Evolutionary conservation across 2,113 vertebrate genomes (phyloP).

Genomic region (Pygoscelis adeliae): DNA sequence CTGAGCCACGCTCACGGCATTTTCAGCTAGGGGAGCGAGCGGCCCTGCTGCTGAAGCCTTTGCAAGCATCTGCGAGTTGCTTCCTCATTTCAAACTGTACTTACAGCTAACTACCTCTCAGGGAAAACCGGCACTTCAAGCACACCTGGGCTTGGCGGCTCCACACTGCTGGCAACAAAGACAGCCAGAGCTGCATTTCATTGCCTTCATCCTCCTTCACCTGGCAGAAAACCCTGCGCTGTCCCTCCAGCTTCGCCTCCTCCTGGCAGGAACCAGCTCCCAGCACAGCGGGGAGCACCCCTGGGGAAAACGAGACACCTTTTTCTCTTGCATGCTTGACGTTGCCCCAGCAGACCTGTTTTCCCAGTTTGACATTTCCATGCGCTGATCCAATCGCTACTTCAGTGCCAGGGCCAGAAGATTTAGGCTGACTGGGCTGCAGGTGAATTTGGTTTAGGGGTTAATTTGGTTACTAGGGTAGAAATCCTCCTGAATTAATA

Average conservation of each 20-base stretch:
- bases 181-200: neutral
- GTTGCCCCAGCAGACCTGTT: neutral
- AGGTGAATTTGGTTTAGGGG: neutral
- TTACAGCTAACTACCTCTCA: rapidly evolving
- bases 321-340: neutral
- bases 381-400: neutral
- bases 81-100: rapidly evolving
- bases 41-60: neutral
- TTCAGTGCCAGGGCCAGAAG: neutral
- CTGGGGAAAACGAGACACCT: neutral
- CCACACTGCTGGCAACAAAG: neutral
- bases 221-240: neutral
- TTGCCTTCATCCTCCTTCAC: neutral
- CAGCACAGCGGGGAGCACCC: neutral
- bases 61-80: neutral
- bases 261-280: neutral
- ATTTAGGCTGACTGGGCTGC: neutral
- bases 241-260: neutral
- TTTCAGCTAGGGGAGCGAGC: neutral
- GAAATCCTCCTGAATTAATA: neutral
- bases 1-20: neutral
- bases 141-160: neutral
- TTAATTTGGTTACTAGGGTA: neutral
- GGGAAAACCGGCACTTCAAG: neutral
- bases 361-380: neutral